Evolutionary conservation across 2,113 vertebrate genomes (phyloP), one percentile per base, ranked within the genome.

Genomic region (Ailuropoda melanoleuca): DNA sequence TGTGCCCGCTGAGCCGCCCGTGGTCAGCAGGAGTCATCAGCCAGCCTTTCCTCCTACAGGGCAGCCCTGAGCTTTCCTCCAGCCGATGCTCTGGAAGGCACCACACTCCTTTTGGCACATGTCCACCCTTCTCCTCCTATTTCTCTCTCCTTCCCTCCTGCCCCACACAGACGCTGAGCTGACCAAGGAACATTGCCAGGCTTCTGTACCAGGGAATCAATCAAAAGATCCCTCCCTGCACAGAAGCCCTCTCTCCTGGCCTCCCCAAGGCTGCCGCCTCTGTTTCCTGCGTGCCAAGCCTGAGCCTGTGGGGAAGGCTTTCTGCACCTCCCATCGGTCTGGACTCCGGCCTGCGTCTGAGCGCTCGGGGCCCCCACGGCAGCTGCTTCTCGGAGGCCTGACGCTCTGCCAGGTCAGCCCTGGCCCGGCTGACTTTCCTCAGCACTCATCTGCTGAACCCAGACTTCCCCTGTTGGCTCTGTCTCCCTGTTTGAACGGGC

Each of bases 191-290:
- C 70, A 78, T 68, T 72, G 19, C 58, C 72, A 6, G 2, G 94
- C 88, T 78, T 66, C 11, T 21, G 11, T 88, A 88, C 80, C 43
- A 88, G 88, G 37, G 92, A 96, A 93, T 96, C 94, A 90, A 97
- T 97, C 97, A 88, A 50, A 95, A 95, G 94, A 60, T 43, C 14
- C 87, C 92, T 96, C 90, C 97, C 97, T 88, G 90, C 97, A 68
- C 90, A 68, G 80, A 64, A 17, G 77, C 83, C 92, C 80, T 53
- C 68, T 75, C 39, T n/a, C 53, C 66, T 55, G 74, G 50, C 80
- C 96, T 93, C 88, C 89, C 7, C 46, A 37, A 64, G 80, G 37
- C 87, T 87, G 88, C 75, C 37, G 60, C 95, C 84, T 86, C 92
- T 84, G 87, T 89, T 95, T 87, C 58, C 92, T 78, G 74, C 96